A percentile compares a stretch with the other conserved stretches of the same genome.
phyloP scores from a whole-genome alignment of 2,113 vertebrate genomes.

The Chiloscyllium plagiosum region DNA sequence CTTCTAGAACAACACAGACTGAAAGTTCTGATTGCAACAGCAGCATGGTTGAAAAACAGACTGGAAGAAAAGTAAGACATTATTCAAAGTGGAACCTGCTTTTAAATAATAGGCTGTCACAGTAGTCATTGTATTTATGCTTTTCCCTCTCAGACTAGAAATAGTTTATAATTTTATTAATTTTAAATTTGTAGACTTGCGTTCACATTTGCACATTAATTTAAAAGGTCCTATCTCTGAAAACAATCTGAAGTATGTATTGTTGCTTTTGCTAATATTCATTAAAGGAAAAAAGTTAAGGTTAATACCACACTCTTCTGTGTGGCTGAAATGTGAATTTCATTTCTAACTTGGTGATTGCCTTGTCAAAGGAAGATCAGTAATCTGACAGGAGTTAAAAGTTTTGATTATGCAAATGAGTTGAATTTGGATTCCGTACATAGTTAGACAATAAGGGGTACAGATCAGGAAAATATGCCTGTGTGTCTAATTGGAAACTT shows the following conservation, averaged over 20 bases:
- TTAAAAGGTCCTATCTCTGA: background rate
- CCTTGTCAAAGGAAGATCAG: background rate
- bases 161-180: slow-evolving; percentile 25
- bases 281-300: background rate
- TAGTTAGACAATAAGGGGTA: background rate
- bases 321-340: background rate
- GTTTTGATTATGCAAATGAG: background rate
- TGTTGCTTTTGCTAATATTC: background rate
- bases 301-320: background rate
- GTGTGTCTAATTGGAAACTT: no score
- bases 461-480: no score
- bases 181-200: background rate
- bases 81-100: background rate
- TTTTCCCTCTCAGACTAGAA: slow-evolving; percentile 41
- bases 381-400: background rate
- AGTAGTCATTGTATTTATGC: slow-evolving; percentile 46
- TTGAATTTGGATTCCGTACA: background rate
- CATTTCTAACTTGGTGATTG: background rate
- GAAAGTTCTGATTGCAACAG: slow-evolving; percentile 83
- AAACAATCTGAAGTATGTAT: background rate
- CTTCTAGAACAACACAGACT: slow-evolving; percentile 64
- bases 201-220: background rate
- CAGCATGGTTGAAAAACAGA: slow-evolving; percentile 95
- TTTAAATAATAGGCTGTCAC: slow-evolving; percentile 40
- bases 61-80: slow-evolving; percentile 83